Base-by-base conservation (phyloP, 2,113 vertebrate species). In the Noctilio leporinus region DNA sequence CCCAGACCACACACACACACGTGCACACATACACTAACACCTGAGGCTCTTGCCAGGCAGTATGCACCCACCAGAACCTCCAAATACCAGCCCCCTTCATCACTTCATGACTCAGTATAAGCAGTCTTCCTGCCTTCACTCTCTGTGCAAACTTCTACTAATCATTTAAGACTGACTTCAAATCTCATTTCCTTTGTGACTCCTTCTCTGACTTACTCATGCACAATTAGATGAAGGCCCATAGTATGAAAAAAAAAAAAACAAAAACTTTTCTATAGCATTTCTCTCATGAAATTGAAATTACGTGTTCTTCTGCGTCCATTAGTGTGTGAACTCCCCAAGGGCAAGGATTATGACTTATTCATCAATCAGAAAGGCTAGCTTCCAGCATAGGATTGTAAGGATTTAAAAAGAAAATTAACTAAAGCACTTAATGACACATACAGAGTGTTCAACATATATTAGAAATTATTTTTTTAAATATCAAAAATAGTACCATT, bases 361-460 rank as follows among this genome's bases (percentile, higher is more conserved):
- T 24, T 91, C 49, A 59, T 72, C 40, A 84, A 17, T 47, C 67
- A 95, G 90, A 83, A 57, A 15, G 10, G 33, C 57, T 84, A 75
- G 70, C 11, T 69, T 28, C 28, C 33, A 92, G 43, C 53, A 35
- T 10, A 93, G 19, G 28, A 89, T 38, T 86, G 3, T 85, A 24
- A 91, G 38, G 22, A 72, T 70, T 75, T 53, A 91, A 78, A 86
- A 83, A 90, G n/a, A 73, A 85, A 89, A 45, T 53, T 80, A 96
- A 59, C 5, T 57, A 65, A 53, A 75, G 47, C 28, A 75, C n/a
- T 86, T 86, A 85, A 16, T 4, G 80, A 40, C 16, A 92, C 35
- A 80, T 45, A 55, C 40, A 69, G 92, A 80, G 47, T 91, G 4
- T 3, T 90, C 16, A 72, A 75, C 5, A 55, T 28, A 72, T 15